Evolutionary conservation across 2,888 invertebrate genomes (phyloP).

Genomic region (Druceiella hillmani): DNA sequence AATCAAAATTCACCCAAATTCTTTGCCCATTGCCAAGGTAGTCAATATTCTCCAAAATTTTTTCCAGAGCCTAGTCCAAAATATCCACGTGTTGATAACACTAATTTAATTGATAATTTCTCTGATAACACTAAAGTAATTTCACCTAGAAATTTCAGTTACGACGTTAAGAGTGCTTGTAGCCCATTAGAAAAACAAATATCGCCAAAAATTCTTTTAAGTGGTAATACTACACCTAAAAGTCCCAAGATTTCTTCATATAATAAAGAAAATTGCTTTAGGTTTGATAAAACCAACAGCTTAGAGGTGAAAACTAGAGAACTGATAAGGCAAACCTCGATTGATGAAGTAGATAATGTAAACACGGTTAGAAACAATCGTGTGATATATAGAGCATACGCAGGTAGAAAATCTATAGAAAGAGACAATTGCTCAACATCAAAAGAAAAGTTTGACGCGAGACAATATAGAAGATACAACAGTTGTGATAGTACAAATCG

Average conservation of each 20-base stretch:
- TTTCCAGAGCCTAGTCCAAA: conserved; percentile 43
- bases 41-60: conserved; percentile 43
- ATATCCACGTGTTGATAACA: too few species aligned
- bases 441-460: conserved; percentile 39
- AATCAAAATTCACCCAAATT: conserved; percentile 40
- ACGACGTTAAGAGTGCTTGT: conserved; percentile 37
- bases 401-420: conserved; percentile 43
- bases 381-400: too few species aligned
- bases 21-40: conserved; percentile 44
- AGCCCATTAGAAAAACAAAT: conserved; percentile 36
- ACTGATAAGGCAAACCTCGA: not conserved
- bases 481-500: conserved; percentile 37
- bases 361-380: too few species aligned
- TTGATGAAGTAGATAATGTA: conserved; percentile 29
- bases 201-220: conserved; percentile 25
- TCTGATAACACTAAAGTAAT: too few species aligned
- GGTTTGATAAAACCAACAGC: conserved; percentile 33
- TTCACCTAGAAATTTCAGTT: too few species aligned
- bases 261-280: conserved; percentile 47
- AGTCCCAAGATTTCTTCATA: conserved; percentile 43
- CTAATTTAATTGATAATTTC: too few species aligned
- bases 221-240: conserved; percentile 32
- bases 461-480: conserved; percentile 41
- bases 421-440: conserved; percentile 42
- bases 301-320: not conserved